Evolutionary conservation across 2,888 invertebrate genomes (phyloP).

Genomic region (Mesoligia furuncula): DNA sequence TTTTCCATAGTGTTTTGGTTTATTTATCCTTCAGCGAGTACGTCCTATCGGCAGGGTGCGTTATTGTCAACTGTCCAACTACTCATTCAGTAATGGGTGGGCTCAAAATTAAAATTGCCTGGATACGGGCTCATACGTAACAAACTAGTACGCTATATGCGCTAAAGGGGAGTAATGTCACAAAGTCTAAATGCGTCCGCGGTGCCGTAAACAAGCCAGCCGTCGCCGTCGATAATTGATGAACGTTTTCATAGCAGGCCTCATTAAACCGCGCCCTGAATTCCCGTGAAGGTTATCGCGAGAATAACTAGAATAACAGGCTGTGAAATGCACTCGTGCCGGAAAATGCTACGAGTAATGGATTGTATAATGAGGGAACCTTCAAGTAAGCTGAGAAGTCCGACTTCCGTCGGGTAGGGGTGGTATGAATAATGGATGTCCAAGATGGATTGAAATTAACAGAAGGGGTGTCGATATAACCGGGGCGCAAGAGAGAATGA

Average conservation of each 20-base stretch:
- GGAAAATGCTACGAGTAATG: slow-evolving; percentile 66
- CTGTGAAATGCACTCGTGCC: slow-evolving; percentile 64
- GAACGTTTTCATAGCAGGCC: slow-evolving; percentile 87
- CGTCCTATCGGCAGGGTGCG: slow-evolving; percentile 38
- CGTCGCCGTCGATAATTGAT: slow-evolving; percentile 89
- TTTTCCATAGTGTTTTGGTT: slow-evolving; percentile 40
- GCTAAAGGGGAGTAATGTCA: slow-evolving; percentile 82
- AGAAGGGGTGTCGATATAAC: slow-evolving; percentile 28
- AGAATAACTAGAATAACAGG: slow-evolving; percentile 77
- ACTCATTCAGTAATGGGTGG: slow-evolving; percentile 41
- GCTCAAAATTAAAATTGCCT: slow-evolving; percentile 60
- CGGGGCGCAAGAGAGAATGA: slow-evolving; percentile 13
- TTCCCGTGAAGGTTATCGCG: slow-evolving; percentile 84
- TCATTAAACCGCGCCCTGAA: slow-evolving; percentile 89
- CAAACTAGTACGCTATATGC: slow-evolving; percentile 63
- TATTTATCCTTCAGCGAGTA: slow-evolving; percentile 34
- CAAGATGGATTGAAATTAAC: slow-evolving; percentile 42
- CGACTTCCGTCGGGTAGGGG: slow-evolving; percentile 52
- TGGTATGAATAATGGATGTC: slow-evolving; percentile 44
- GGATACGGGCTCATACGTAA: slow-evolving; percentile 71
- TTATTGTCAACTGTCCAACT: slow-evolving; percentile 43
- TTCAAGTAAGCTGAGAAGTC: slow-evolving; percentile 53
- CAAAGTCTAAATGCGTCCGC: slow-evolving; percentile 87
- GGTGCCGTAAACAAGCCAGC: slow-evolving; percentile 87
- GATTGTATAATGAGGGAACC: slow-evolving; percentile 66